Base-by-base conservation (phyloP, 1,140 invertebrate genomes). In the Heliconius hermathena region DNA sequence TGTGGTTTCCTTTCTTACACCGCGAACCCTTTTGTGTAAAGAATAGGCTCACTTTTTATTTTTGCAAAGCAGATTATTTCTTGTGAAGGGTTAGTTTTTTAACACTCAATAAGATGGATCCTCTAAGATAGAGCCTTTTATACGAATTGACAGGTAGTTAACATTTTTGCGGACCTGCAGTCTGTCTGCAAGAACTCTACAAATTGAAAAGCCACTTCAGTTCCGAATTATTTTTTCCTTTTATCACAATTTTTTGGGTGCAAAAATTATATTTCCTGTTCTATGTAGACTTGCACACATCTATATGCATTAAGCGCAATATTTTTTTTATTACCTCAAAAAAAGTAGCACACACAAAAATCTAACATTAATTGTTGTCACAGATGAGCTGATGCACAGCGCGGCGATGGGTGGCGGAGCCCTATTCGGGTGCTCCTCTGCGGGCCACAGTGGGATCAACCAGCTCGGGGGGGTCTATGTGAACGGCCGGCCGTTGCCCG, bases 391-490 rank as follows among this genome's bases (percentile, higher is more conserved):
- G 84, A 95, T 95, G 94, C 94, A 95, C 79, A 93, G 93, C 79
- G 93, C 93, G 57, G 93, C 93, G 49, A 95, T 95, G 93, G 94
- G 94, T 26, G 93, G 94, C 41, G 94, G 96, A 85, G 96, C 96
- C 82, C 95, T 97, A 82, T 97, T 97, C 94, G 97, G 97, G 77
- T 97, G 97, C 91, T 97, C 97, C 46, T 96, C 97, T 79, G 96
- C 97, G 95, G 98, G 98, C 83, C 98, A 99, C 96, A 98, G 98
- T 93, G 98, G 99, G 80, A 98, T 99, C 89, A 99, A 99, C 95
- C 99, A 99, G 95, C 96, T 99, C 82, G 99, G 99, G 78, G 99
- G 99, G 60, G 98, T 99, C 75, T 99, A 99, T 95, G 99, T 99
- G 81, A 99, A 99, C 94, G 99, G 99, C 33, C 96, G 99, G 80